Percentiles rank a stretch among this genome's conserved stretches.
These are phyloP conservation scores for Tetranychus urticae DNA, from an alignment of 1,140 invertebrate genomes.

Conservation along the genomic window DNA sequence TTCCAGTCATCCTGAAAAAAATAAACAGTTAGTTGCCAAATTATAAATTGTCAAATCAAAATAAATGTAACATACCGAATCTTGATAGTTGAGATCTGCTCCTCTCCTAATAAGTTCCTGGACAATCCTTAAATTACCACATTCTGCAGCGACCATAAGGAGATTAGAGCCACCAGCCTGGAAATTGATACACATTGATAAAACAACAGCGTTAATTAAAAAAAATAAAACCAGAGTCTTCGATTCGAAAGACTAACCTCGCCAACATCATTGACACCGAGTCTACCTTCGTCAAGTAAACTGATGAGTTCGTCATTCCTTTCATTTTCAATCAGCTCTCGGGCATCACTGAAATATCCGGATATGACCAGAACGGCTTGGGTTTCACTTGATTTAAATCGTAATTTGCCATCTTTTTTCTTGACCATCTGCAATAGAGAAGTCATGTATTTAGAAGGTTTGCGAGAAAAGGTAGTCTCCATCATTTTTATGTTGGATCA, in stretches of 20 bases:
- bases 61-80: background rate
- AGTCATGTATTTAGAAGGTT: too few species aligned
- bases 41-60: background rate
- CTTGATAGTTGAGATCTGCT: background rate
- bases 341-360: background rate
- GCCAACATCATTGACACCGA: background rate
- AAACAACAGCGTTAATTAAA: too few species aligned
- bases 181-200: background rate
- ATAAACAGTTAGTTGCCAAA: too few species aligned
- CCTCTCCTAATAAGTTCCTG: background rate
- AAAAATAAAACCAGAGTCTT: too few species aligned
- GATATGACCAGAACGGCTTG: background rate
- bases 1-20: constrained; percentile 23
- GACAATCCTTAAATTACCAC: background rate
- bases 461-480: too few species aligned
- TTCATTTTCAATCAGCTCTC: background rate
- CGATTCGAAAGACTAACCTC: background rate
- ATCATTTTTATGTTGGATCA: too few species aligned
- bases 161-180: background rate
- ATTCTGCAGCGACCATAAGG: background rate
- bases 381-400: too few species aligned
- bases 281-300: background rate
- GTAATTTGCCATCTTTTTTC: too few species aligned
- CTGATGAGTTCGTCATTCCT: background rate
- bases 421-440: too few species aligned